A percentile compares a stretch with the other conserved stretches of the same genome.
phyloP scores from a whole-genome alignment of 2,797 vertebrate genomes.

The Sebastolobus altivelis region DNA sequence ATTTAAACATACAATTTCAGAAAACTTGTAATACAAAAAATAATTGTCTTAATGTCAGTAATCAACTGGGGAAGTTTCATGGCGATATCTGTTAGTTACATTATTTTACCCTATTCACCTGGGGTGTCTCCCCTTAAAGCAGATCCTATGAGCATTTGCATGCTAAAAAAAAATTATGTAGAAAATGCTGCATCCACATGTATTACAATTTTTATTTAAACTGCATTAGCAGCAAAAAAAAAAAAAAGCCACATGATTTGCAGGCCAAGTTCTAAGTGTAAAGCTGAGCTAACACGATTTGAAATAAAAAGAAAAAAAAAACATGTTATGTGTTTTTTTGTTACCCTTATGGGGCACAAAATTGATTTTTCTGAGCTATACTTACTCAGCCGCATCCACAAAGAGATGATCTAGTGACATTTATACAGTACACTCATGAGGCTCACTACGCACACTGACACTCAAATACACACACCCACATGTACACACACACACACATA shows the following conservation, averaged over 20 bases:
- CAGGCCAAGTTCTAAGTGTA: conserved; percentile 25
- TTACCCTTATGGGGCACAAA: conserved; percentile 55
- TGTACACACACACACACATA: background rate
- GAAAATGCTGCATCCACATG: conserved; percentile 10
- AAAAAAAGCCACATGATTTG: conserved; percentile 36
- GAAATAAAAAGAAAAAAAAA: conserved; percentile 27
- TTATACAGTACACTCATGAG: conserved; percentile 62
- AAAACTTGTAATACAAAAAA: too few relatives aligned
- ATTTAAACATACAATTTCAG: too few relatives aligned
- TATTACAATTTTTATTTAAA: conserved; percentile 19
- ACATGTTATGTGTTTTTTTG: conserved; percentile 58
- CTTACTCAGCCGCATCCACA: conserved; percentile 66
- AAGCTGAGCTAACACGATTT: conserved; percentile 50
- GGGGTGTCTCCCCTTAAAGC: conserved; percentile 11
- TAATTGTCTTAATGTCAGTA: too few relatives aligned
- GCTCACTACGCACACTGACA: conserved; percentile 30
- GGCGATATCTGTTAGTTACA: too few relatives aligned
- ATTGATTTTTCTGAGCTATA: conserved; percentile 73
- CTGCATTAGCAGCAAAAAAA: conserved; percentile 1
- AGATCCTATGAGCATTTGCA: background rate
- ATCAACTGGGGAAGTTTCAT: too few relatives aligned
- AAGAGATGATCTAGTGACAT: conserved; percentile 74
- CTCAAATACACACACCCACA: background rate
- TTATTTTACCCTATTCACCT: too few relatives aligned
- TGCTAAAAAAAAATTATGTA: conserved; percentile 22